phyloP scores from a whole-genome alignment of 2,113 vertebrate species.

The zebrafish (Danio rerio) region GRCz12tu NC_133192.1:15521501-15522000 shows the following conservation, averaged over 20 bases:
- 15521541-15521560: neutral
- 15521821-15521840: too few relatives aligned
- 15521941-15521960: too few relatives aligned
- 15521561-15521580: neutral
- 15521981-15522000: too few relatives aligned
- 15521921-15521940: too few relatives aligned
- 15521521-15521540: conserved; percentile 22
- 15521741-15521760: neutral
- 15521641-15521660: conserved; percentile 46
- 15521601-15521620: conserved; percentile 25
- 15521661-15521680: conserved; percentile 11
- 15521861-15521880: too few relatives aligned
- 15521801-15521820: neutral
- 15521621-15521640: conserved; percentile 43
- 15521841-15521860: too few relatives aligned
- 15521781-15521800: neutral
- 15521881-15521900: too few relatives aligned
- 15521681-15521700: neutral
- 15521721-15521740: neutral
- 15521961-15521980: too few relatives aligned
- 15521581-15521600: conserved; percentile 33
- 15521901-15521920: too few relatives aligned
- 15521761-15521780: neutral
- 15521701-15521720: conserved; percentile 1
- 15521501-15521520: conserved; percentile 5